Evolutionary conservation across 2,113 vertebrate genomes (phyloP).

Genomic region (Delphinus delphis): DNA sequence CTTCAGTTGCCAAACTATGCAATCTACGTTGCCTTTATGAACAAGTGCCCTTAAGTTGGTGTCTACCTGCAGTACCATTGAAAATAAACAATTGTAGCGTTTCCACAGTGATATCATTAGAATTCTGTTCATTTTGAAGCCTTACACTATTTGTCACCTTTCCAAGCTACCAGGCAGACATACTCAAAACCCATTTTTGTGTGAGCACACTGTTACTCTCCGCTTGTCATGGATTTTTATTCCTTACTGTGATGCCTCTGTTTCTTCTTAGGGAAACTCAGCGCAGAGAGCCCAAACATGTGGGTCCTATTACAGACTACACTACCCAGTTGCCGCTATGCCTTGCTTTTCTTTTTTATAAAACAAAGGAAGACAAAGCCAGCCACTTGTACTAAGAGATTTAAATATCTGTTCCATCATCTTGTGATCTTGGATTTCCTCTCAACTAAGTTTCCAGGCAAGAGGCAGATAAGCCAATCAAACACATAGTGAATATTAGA

Average conservation of each 20-base stretch:
- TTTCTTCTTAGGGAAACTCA: conserved; percentile 72
- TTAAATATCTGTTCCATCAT: conserved; percentile 1
- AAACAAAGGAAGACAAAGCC: conserved; percentile 40
- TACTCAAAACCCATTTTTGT: conserved; percentile 68
- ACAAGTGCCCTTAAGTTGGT: conserved; percentile 58
- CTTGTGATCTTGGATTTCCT: conserved; percentile 36
- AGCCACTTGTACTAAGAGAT: background rate
- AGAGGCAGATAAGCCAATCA: conserved; percentile 32
- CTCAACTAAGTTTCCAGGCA: background rate
- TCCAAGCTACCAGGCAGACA: conserved; percentile 72
- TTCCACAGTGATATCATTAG: conserved; percentile 39
- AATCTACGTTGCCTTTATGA: conserved; percentile 32
- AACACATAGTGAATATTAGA: background rate
- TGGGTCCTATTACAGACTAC: background rate
- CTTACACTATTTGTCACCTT: conserved; percentile 67
- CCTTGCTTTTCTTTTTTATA: conserved; percentile 10
- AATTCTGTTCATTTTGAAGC: conserved; percentile 55
- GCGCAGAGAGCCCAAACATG: background rate
- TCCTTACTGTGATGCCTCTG: conserved; percentile 71
- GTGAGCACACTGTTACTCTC: conserved; percentile 71
- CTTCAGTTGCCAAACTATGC: conserved; percentile 42
- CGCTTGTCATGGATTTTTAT: conserved; percentile 73
- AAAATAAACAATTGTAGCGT: conserved; percentile 73
- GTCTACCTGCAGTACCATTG: conserved; percentile 68
- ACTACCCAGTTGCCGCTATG: background rate